A percentile compares a stretch with the other conserved stretches of the same genome.
These are phyloP conservation scores for Drosophila suboccidentalis DNA, from an alignment of 2,888 invertebrate genomes.

Conservation along the genomic window DNA sequence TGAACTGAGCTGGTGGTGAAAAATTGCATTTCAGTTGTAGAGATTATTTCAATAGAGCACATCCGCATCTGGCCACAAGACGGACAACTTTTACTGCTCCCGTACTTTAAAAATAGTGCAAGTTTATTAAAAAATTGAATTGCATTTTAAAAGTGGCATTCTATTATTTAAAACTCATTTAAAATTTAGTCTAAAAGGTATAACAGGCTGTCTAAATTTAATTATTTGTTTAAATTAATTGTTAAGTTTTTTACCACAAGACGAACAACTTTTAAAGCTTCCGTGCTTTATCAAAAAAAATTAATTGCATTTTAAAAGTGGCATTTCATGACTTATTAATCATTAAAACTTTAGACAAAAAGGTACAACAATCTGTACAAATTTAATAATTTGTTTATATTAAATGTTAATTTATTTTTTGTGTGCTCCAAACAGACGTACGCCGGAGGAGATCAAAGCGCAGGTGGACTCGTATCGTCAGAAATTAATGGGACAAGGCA, in stretches of 20 bases:
- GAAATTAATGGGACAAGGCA: slow-evolving; percentile 91
- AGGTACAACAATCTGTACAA: neutral
- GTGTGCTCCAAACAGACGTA: slow-evolving; percentile 88
- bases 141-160: neutral
- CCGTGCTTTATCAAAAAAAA: no score
- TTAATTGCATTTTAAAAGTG: neutral
- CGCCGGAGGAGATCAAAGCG: slow-evolving; percentile 93
- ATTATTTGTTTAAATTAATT: neutral
- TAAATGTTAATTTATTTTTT: neutral
- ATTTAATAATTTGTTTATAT: neutral
- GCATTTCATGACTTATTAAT: neutral
- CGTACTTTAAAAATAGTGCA: slow-evolving; percentile 17
- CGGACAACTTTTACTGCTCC: slow-evolving; percentile 38
- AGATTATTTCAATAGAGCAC: slow-evolving; percentile 76
- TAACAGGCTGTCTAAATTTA: neutral
- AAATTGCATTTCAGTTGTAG: slow-evolving; percentile 81
- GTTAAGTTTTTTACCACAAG: neutral
- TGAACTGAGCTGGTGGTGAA: slow-evolving; percentile 64
- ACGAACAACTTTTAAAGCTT: no score
- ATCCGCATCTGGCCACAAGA: slow-evolving; percentile 44
- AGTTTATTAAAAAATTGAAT: neutral
- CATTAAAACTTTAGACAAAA: neutral
- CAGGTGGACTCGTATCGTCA: slow-evolving; percentile 95
- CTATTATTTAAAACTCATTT: neutral
- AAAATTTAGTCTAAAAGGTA: slow-evolving; percentile 5